Evolutionary conservation across 2,888 invertebrate genomes (phyloP), one percentile per base, ranked within the genome.

Genomic region (Zygothrica quintamaculata): DNA sequence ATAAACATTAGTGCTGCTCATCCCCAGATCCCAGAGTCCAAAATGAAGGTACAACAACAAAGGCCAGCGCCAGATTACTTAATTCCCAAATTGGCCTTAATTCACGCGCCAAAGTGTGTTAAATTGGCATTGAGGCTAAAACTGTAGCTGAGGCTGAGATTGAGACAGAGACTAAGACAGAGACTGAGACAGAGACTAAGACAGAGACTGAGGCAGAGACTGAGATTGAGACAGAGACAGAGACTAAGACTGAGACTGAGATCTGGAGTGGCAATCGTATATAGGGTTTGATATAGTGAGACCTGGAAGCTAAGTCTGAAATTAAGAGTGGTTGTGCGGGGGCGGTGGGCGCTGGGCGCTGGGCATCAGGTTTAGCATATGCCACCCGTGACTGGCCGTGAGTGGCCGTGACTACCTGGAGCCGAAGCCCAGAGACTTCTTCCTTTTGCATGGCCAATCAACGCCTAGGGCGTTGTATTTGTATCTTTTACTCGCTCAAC

Each of bases 91-190:
- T 88, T 87, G 87, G 87, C 76, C 87, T 76, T 88, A 88, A 88
- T 89, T 88, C 88, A 88, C 88, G 89, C 88, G 88, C 88, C 85
- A 89, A 82, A 88, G 88, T 88, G 88, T 89, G 89, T 87, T 88
- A 88, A 88, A 88, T 88, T 88, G 88, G 76, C 85, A 67, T 43
- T 68, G 65, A n/a, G 13, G 18, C 18, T 12, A 36, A 47, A 26
- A 25, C 39, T 34, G 47, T 22, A 25, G 43, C n/a, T n/a, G 8
- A n/a, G 13, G 5, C 5, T 13, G 16, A 4, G 44, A 16, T 18
- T 37, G 25, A 18, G 11, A 16, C 4, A 3, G 9, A n/a, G 9
- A 39, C 5, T 39, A 2, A 9, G 29, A 29, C 29, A 8, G 42
- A 39, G 37, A 33, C 39, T 34, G 47, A 25, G 33, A 51, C n/a